Base-by-base conservation (phyloP, 2,888 invertebrate species). In the Drosophila formosana region DNA sequence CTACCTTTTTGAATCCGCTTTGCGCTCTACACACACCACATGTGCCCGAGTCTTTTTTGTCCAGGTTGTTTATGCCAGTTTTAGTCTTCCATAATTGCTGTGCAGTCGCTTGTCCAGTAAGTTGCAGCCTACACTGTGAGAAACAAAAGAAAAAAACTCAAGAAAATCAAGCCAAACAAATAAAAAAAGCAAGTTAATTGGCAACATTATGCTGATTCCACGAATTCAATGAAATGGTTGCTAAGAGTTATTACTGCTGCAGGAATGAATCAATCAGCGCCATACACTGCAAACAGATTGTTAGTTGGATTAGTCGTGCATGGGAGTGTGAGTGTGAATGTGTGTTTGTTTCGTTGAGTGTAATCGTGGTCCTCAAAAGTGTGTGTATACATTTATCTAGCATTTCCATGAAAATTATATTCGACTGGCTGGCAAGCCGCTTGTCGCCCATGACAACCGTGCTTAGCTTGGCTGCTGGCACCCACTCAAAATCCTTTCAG, bases 81-180 rank as follows among this genome's bases (percentile, higher is more conserved):
- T 76, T 63, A 75, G 75, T 66, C 60, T 57, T 52, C 80, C 76
- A 79, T 76, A 76, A 76, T 76, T 76, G 76, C 76, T 64, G 52
- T 75, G 66, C 71, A 75, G 30, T 79, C 62, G 58, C 43, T 56
- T 65, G 75, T 41, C 75, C 58, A 75, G 57, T 49, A 49, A 65
- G 61, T 58, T 55, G 58, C 50, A 41, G 30, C 52, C 30, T 75
- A 56, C 75, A 75, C 75, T 79, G 79, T 18, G 56, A n/a, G 32
- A 75, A 73, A 64, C 23, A 37, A n/a, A 34, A 34, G 3, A 34
- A 34, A 9, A 34, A 25, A 13, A 26, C 7, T 0, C 1, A 30
- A 7, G 30, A 4, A 64, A 28, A 9, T 13, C 32, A 18, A 30
- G 2, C 37, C 37, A 37, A 37, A 37, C 37, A 28, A 11, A 26